phyloP scores from a whole-genome alignment of 2,888 invertebrate species.

The Antitype chi region DNA sequence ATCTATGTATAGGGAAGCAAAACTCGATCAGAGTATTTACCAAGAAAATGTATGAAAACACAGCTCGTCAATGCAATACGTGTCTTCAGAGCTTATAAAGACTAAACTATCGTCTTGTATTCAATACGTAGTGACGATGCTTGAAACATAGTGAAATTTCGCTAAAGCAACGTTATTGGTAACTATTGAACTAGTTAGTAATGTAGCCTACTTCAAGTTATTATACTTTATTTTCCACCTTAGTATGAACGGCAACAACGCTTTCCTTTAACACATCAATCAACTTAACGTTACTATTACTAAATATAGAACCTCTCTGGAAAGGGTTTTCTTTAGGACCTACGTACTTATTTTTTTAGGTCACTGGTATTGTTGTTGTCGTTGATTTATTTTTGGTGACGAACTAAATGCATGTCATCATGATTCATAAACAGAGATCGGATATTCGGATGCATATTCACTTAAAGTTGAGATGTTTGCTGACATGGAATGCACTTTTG shows the following conservation, averaged over 20 bases:
- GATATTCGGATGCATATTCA: too few species aligned
- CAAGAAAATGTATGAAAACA: not conserved
- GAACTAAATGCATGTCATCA: not conserved
- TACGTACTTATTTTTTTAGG: not conserved
- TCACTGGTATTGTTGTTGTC: not conserved
- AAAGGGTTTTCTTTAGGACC: not conserved
- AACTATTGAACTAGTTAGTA: constrained; percentile 19
- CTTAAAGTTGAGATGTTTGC: not conserved
- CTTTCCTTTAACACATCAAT: constrained; percentile 16
- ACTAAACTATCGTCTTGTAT: not conserved
- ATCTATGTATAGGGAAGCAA: not conserved
- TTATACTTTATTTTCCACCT: not conserved
- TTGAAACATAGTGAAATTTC: constrained; percentile 21
- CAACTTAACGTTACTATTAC: not conserved
- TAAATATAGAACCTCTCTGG: not conserved
- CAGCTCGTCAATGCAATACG: not conserved
- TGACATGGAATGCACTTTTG: not conserved
- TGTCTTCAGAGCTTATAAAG: constrained; percentile 2
- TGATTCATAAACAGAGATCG: not conserved
- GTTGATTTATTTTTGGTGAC: not conserved
- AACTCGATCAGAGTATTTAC: not conserved
- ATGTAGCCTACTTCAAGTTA: not conserved
- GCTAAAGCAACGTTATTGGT: not conserved
- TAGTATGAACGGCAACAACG: not conserved
- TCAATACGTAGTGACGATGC: constrained; percentile 13